These are phyloP conservation scores for Melipona bicolor DNA, from an alignment of 2,888 invertebrate species.

Conservation along the genomic window DNA sequence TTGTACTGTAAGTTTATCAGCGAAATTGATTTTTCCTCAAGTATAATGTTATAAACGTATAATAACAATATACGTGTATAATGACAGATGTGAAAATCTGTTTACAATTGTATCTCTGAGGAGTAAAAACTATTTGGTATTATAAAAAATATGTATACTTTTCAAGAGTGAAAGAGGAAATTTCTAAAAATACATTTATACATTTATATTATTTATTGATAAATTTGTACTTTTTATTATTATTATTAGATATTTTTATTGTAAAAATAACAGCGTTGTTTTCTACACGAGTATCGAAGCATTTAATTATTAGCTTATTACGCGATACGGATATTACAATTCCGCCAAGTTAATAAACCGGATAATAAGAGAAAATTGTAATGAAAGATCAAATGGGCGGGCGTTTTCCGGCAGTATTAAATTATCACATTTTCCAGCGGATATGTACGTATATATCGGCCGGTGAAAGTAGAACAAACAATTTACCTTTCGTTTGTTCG, in stretches of 20 bases:
- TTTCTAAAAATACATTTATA: background rate
- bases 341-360: background rate
- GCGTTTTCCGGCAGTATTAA: slow-evolving; percentile 6
- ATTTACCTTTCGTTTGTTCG: slow-evolving; percentile 24
- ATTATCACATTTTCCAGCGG: slow-evolving; percentile 20
- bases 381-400: slow-evolving; percentile 7
- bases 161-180: background rate
- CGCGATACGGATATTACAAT: background rate
- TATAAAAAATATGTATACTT: no score
- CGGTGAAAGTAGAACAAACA: slow-evolving; percentile 12
- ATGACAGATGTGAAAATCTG: background rate
- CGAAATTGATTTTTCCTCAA: no score
- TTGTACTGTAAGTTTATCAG: no score
- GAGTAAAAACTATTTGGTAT: no score
- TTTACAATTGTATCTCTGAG: no score
- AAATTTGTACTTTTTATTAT: no score
- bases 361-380: background rate
- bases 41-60: no score
- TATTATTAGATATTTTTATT: no score
- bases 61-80: background rate
- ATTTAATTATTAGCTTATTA: background rate
- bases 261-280: no score
- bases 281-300: background rate
- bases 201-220: no score
- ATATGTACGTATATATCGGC: slow-evolving; percentile 2